These are phyloP conservation scores for Oxycera nigricornis DNA, from an alignment of 2,888 invertebrate species.

Conservation along the genomic window DNA sequence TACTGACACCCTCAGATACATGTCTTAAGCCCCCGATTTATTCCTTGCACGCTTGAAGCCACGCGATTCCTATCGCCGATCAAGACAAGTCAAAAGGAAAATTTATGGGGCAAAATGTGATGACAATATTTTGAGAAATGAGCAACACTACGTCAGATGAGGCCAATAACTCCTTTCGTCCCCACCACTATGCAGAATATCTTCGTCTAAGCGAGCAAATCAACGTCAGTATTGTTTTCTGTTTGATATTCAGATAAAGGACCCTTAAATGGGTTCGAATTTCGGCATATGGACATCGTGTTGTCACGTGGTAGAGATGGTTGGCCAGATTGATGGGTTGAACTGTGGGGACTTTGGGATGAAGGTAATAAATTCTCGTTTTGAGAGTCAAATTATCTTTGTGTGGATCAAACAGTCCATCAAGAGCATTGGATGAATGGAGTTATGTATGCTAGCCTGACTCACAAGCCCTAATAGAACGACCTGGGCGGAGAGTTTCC, in stretches of 20 bases:
- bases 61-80: constrained; percentile 15
- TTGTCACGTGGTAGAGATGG: not conserved
- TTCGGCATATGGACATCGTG: not conserved
- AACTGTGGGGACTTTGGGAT: not conserved
- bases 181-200: not conserved
- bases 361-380: constrained; percentile 18
- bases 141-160: constrained; percentile 27
- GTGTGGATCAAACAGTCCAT: not conserved
- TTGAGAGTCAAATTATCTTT: not conserved
- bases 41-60: not conserved
- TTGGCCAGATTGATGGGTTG: constrained; percentile 23
- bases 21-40: not conserved
- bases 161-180: constrained; percentile 29
- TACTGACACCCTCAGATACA: constrained; percentile 10
- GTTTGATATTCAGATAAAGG: constrained; percentile 24
- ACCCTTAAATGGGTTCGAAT: constrained; percentile 9
- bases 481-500: no score
- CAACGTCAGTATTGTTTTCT: not conserved
- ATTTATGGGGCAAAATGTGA: constrained; percentile 36
- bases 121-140: constrained; percentile 34
- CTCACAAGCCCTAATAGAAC: no score
- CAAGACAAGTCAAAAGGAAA: constrained; percentile 18
- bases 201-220: not conserved
- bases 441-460: not conserved
- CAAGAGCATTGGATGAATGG: not conserved